phyloP scores from a whole-genome alignment of 1,140 invertebrate species.

The Laupala kohalensis region DNA sequence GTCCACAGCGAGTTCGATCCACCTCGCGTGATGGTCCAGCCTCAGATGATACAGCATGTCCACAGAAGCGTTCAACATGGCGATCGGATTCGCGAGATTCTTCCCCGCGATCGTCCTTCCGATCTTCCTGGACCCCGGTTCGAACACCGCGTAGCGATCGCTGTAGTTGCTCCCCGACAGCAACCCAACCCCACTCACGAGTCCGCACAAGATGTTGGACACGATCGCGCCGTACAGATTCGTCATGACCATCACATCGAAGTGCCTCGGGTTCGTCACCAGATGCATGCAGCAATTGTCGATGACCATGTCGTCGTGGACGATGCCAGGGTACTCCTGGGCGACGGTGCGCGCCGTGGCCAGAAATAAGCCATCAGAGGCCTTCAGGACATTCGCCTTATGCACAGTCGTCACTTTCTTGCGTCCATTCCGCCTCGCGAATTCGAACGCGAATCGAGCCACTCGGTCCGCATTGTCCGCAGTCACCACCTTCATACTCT shows the following conservation, averaged over 20 bases:
- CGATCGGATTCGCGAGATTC: constrained; percentile 95
- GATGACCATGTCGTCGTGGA: constrained; percentile 93
- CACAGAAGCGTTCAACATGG: constrained; percentile 83
- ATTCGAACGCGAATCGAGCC: constrained; percentile 50
- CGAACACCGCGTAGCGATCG: constrained; percentile 86
- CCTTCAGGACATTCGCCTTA: constrained; percentile 71
- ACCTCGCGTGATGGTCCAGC: constrained; percentile 61
- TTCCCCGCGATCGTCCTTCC: constrained; percentile 85
- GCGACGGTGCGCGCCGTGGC: constrained; percentile 75
- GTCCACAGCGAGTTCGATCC: constrained; percentile 61
- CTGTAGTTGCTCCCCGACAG: constrained; percentile 95
- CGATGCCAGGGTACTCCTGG: constrained; percentile 89
- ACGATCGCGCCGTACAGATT: constrained; percentile 97
- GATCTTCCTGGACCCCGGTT: constrained; percentile 87
- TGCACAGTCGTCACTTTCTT: constrained; percentile 52
- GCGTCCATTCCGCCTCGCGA: constrained; percentile 40
- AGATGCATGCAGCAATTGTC: constrained; percentile 96
- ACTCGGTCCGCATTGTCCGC: constrained; percentile 43
- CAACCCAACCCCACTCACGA: constrained; percentile 92
- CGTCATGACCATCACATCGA: constrained; percentile 96
- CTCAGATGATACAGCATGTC: constrained; percentile 88
- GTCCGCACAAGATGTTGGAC: constrained; percentile 91
- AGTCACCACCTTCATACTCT: constrained; percentile 53
- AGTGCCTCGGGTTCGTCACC: constrained; percentile 93
- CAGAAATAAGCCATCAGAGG: constrained; percentile 90